Evolutionary conservation across 2,888 invertebrate species (phyloP).

Genomic region (Orgyia antiqua): DNA sequence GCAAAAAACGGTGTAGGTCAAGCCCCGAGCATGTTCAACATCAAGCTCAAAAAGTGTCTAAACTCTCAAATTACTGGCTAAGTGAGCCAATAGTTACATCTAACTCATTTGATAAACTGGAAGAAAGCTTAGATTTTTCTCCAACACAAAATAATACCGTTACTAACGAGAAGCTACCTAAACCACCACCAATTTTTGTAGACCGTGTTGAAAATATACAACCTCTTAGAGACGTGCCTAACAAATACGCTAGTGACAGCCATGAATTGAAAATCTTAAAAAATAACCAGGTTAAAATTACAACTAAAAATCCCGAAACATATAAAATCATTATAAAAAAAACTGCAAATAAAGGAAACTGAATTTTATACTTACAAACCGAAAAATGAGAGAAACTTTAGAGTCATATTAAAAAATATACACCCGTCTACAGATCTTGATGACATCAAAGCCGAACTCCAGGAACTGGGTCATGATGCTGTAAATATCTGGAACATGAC

Average conservation of each 20-base stretch:
- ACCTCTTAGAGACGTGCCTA: neutral
- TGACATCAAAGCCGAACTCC: constrained; percentile 10
- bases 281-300: constrained; percentile 4
- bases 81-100: too few species aligned
- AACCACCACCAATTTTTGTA: neutral
- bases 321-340: constrained; percentile 5
- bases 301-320: constrained; percentile 3
- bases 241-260: neutral
- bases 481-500: constrained; percentile 7
- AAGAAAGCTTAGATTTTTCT: too few species aligned
- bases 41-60: too few species aligned
- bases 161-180: neutral
- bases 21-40: too few species aligned
- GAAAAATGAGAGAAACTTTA: constrained; percentile 6
- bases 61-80: too few species aligned
- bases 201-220: constrained; percentile 1
- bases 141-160: neutral
- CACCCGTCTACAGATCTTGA: constrained; percentile 9
- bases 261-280: constrained; percentile 1
- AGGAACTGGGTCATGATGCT: constrained; percentile 2
- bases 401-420: constrained; percentile 5
- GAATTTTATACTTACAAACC: constrained; percentile 13
- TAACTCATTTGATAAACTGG: neutral
- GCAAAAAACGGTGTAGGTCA: too few species aligned
- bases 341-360: constrained; percentile 7